phyloP scores from a whole-genome alignment of 2,797 vertebrate species.

The Lepus townsendii region DNA sequence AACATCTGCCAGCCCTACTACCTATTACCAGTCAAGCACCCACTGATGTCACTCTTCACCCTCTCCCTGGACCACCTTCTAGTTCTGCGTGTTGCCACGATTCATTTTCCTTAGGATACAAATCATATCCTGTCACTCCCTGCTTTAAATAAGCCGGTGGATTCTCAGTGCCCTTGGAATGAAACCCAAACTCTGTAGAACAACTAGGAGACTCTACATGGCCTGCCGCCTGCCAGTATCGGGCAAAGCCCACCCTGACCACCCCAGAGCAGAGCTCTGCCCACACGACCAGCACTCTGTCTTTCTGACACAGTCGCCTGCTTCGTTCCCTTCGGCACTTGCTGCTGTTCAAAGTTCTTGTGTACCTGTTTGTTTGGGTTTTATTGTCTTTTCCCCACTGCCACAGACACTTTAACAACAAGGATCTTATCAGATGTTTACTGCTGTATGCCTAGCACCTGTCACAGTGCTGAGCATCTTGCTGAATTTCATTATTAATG shows the following conservation, averaged over 20 bases:
- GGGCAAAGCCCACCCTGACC: background rate
- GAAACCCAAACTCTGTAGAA: background rate
- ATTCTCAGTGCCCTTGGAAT: background rate
- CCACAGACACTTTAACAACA: background rate
- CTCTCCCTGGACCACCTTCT: background rate
- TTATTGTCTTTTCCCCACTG: background rate
- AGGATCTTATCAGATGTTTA: background rate
- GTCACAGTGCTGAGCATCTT: background rate
- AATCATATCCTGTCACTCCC: background rate
- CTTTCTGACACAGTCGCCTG: background rate
- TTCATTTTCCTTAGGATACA: background rate
- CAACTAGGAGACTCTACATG: background rate
- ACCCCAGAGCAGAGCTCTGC: background rate
- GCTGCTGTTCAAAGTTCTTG: background rate
- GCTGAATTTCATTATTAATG: background rate
- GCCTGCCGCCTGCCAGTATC: background rate
- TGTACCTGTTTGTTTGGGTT: background rate
- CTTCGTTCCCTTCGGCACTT: background rate
- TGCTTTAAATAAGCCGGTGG: background rate
- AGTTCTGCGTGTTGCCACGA: background rate
- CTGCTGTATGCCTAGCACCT: background rate
- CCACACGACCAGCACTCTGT: background rate
- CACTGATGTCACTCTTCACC: fast-evolving
- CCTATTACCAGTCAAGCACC: background rate
- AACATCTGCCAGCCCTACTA: background rate